phyloP scores from a whole-genome alignment of 1,140 invertebrate species.

The Drosophila busckii region DNA sequence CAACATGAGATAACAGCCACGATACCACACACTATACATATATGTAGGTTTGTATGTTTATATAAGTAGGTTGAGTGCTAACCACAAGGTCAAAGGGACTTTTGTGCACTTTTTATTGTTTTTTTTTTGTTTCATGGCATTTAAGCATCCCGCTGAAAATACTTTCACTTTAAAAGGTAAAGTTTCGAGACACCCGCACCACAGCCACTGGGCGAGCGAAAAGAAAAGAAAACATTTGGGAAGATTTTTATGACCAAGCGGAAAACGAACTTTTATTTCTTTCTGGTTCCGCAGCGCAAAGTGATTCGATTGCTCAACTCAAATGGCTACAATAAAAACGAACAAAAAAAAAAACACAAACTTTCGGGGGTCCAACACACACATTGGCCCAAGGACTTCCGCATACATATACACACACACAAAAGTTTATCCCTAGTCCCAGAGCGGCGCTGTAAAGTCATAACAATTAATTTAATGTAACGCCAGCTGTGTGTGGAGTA shows the following conservation, averaged over 20 bases:
- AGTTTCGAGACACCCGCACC: conserved; percentile 4
- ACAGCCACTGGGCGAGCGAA: neutral
- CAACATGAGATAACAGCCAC: too few species aligned
- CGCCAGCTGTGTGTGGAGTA: conserved; percentile 22
- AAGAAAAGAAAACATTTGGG: neutral
- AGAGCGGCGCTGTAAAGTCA: conserved; percentile 19
- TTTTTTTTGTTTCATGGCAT: conserved; percentile 37
- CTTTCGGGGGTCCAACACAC: conserved; percentile 12
- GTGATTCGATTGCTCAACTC: conserved; percentile 45
- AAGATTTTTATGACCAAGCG: conserved; percentile 33
- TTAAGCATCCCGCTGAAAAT: conserved; percentile 27
- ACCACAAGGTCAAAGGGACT: conserved; percentile 52
- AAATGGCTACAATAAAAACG: conserved; percentile 56
- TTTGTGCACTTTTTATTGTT: conserved; percentile 30
- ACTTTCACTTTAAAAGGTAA: conserved; percentile 46
- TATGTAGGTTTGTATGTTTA: neutral
- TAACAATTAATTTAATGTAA: conserved; percentile 41
- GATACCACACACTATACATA: too few species aligned
- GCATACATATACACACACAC: conserved; percentile 6
- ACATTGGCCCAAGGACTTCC: conserved; percentile 16
- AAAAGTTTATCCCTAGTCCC: conserved; percentile 7
- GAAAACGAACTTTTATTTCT: conserved; percentile 37
- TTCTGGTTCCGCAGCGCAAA: conserved; percentile 17
- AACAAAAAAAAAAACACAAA: conserved; percentile 45
- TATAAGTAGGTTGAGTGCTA: conserved; percentile 2